Evolutionary conservation across 2,797 vertebrate species (phyloP).

Genomic region (Halcyon leucocephala): DNA sequence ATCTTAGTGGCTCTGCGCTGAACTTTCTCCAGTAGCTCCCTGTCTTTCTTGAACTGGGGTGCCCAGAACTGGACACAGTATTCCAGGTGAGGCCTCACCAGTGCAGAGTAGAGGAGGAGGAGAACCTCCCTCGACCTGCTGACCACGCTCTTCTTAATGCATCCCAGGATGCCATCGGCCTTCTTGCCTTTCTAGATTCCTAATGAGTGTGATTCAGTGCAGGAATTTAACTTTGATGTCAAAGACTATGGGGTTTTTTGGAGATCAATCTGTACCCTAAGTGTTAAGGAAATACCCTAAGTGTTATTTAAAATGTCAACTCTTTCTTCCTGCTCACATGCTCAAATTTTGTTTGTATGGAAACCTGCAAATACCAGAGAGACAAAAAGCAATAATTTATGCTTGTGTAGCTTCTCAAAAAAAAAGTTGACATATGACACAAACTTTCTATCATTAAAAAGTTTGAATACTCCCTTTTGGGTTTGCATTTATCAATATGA

Average conservation of each 20-base stretch:
- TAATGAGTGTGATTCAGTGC: neutral
- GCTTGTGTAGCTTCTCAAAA: neutral
- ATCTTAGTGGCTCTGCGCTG: no score
- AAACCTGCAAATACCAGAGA: neutral
- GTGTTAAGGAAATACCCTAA: neutral
- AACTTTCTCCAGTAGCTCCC: no score
- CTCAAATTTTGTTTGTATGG: neutral
- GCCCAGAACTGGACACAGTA: no score
- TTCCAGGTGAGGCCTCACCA: no score
- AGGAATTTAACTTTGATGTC: neutral
- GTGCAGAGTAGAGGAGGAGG: no score
- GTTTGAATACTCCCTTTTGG: neutral
- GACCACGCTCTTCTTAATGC: no score
- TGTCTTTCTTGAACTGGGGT: no score
- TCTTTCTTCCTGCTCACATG: neutral
- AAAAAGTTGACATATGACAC: neutral
- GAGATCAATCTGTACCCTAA: neutral
- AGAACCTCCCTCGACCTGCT: no score
- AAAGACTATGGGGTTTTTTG: fast-evolving
- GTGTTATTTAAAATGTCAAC: neutral
- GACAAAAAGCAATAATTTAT: neutral
- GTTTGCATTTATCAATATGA: neutral
- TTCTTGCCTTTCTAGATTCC: neutral
- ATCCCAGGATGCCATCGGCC: no score
- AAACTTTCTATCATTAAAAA: neutral